Evolutionary conservation across 1,140 invertebrate genomes (phyloP), one percentile per base, ranked within the genome.

Genomic region (Aricia agestis): DNA sequence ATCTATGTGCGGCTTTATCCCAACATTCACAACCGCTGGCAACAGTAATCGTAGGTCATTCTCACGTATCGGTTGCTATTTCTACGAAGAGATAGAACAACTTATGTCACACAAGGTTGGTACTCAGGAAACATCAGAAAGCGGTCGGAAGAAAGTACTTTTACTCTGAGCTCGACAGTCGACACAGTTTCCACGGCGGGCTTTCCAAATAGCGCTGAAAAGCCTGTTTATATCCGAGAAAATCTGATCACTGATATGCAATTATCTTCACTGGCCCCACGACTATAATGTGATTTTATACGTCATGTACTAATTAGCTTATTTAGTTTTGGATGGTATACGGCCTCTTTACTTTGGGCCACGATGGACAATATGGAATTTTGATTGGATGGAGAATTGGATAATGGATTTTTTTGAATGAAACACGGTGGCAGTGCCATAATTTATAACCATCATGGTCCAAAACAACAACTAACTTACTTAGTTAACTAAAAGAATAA

Each of bases 141-240:
- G 85, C 87, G 85, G 85, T 77, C 81, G 73, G 86, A 91, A 91
- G 89, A 91, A 90, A 91, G 87, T 89, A 90, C 87, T 91, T 91
- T 90, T 91, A 90, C 89, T 90, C 74, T 78, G 82, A 86, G 88
- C 76, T 81, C 85, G 88, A 76, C 25, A 25, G 75, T 81, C 86
- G 88, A 36, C 89, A 89, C 83, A 91, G 87, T 91, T 91, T 90
- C 87, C 87, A 90, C 86, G 85, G 79, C 72, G 72, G 77, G 85
- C 87, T 88, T 87, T 90, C 83, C 85, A 87, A 84, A 74, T 75
- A 74, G 59, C 59, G 18, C 59, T 63, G 59, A 63, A 63, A 19
- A 19, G 70, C 59, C 59, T 19, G 59, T 32, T 58, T 58, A 68
- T 18, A 71, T 77, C 71, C 74, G 77, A 74, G 74, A 82, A 83